phyloP scores from a whole-genome alignment of 2,113 vertebrate species.

The Nestor notabilis region DNA sequence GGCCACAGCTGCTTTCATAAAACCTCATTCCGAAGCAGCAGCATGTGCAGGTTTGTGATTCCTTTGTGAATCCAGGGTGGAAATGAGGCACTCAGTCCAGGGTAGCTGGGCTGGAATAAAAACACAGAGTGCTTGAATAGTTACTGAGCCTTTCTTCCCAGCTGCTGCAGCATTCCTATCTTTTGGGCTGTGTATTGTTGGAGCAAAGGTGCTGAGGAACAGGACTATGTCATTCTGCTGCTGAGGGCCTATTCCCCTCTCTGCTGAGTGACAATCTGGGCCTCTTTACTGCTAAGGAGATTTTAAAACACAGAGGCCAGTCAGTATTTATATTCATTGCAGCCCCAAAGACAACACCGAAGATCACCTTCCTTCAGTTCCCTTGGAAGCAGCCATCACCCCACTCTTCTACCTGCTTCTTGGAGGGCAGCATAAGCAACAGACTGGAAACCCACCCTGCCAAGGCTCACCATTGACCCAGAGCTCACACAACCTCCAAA shows the following conservation, averaged over 20 bases:
- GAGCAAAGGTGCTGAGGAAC: neutral
- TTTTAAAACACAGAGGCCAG: neutral
- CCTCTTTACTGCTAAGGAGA: neutral
- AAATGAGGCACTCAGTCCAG: neutral
- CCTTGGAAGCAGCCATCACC: neutral
- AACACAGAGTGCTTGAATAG: neutral
- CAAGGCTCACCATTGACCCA: neutral
- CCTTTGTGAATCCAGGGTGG: neutral
- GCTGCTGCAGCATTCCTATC: neutral
- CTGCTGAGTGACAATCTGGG: neutral
- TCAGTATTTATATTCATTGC: neutral
- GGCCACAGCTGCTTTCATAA: neutral
- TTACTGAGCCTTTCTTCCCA: accelerated
- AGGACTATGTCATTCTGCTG: neutral
- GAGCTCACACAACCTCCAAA: neutral
- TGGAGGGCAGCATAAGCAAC: neutral
- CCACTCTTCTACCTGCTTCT: neutral
- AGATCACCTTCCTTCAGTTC: neutral
- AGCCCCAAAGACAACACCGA: neutral
- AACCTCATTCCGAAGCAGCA: neutral
- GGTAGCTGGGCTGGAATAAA: neutral
- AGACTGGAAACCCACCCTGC: neutral
- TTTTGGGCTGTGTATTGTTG: neutral
- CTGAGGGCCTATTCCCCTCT: neutral
- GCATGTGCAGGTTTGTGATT: neutral